A percentile compares a stretch with the other conserved stretches of the same genome.
Evolutionary conservation across 2,797 vertebrate species (phyloP).

Genomic region (Dermochelys coriacea): DNA sequence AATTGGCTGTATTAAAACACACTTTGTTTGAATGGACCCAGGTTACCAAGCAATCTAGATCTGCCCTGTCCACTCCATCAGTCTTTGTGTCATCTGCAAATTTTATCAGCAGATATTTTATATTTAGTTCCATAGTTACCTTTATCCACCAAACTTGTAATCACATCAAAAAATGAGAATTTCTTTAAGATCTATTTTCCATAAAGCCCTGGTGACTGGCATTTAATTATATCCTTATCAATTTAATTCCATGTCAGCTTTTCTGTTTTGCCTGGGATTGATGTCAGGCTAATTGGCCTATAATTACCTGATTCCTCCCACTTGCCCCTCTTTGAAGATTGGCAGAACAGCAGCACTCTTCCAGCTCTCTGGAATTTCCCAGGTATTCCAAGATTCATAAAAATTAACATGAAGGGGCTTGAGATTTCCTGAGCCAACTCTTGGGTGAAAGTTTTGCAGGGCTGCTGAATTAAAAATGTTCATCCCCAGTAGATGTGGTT

Average conservation of each 20-base stretch:
- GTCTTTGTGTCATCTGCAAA: too few relatives aligned
- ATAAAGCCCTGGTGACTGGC: not conserved
- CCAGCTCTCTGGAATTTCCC: not conserved
- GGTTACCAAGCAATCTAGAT: too few relatives aligned
- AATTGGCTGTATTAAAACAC: not conserved
- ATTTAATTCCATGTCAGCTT: not conserved
- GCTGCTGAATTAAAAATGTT: not conserved
- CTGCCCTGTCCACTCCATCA: too few relatives aligned
- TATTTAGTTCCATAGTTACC: not conserved
- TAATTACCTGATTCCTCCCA: rapidly evolving
- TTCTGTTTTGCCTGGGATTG: not conserved
- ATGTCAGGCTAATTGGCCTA: not conserved
- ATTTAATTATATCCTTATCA: not conserved
- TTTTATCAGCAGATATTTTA: not conserved
- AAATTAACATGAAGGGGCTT: too few relatives aligned
- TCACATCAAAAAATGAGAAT: rapidly evolving
- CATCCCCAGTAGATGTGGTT: not conserved
- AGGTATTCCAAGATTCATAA: not conserved
- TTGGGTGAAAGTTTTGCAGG: not conserved
- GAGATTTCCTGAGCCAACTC: not conserved
- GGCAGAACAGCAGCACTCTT: too few relatives aligned
- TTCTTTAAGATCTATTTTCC: not conserved
- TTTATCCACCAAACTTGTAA: not conserved
- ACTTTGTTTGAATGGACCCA: too few relatives aligned
- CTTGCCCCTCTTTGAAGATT: rapidly evolving